Evolutionary conservation across 2,113 vertebrate species (phyloP).

Genomic region (Hemibagrus wyckioides): DNA sequence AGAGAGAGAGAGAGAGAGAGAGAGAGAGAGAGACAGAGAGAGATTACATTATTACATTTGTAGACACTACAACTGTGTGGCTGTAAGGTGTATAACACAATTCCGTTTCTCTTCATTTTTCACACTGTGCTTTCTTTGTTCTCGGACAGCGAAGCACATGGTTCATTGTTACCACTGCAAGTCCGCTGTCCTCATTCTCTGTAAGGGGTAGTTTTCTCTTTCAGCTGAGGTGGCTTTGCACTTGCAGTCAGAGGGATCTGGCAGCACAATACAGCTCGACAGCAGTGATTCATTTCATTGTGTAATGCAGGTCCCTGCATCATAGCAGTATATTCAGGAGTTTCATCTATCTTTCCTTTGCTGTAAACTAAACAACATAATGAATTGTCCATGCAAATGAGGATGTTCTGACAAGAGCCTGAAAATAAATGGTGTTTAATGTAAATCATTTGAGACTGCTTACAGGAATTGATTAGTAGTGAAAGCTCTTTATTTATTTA

Average conservation of each 20-base stretch:
- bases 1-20: no score
- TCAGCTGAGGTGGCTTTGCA: background rate
- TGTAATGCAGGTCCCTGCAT: slow-evolving; percentile 22
- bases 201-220: background rate
- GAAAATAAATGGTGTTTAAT: background rate
- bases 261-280: slow-evolving; percentile 12
- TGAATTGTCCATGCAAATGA: background rate
- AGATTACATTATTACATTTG: no score
- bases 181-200: background rate
- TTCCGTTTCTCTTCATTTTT: background rate
- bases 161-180: background rate
- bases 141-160: background rate
- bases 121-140: background rate
- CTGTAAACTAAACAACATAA: background rate
- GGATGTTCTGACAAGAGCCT: background rate
- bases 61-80: no score
- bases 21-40: no score
- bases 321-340: background rate
- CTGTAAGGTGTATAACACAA: background rate
- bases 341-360: slow-evolving; percentile 4
- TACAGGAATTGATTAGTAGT: background rate
- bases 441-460: background rate
- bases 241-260: background rate
- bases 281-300: background rate
- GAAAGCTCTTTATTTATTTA: background rate